Evolutionary conservation across 2,113 vertebrate species (phyloP), one percentile per base, ranked within the genome.

Genomic region (Archilochus colubris): DNA sequence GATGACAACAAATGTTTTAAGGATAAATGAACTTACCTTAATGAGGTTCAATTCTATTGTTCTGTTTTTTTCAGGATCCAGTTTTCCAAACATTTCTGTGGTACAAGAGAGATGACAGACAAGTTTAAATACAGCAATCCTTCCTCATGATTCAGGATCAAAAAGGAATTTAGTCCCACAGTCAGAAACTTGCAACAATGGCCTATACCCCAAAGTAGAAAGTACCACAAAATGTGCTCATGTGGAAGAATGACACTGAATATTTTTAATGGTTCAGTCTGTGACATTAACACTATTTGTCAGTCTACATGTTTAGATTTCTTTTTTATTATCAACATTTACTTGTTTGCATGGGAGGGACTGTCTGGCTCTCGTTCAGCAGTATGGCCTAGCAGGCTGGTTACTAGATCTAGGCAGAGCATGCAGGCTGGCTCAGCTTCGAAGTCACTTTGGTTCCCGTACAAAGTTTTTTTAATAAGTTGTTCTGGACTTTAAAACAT

Each of bases 31-130:
- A 98, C 98, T 97, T 96, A 98, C 98, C 17, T 97, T 97, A 62
- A 95, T 30, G 4, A 98, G 95, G 83, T 98, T 87, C 43, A 98
- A 76, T 88, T 97, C 68, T 89, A 98, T 97, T 2, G 86, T 97
- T 50, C 98, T 98, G 7, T 93, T 98, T 50, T 98, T 96, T 81
- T 98, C 97, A 0, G 97, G 83, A 17, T 98, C 98, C 95, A 98
- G 83, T 95, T 97, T 97, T 91, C 96, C 97, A 89, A 98, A 98
- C 90, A 98, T 96, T 93, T 97, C 98, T 98, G 96, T 70, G 21
- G 46, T 18, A 44, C 10, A 28, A 83, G 61, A 95, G 75, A 85
- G 38, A 82, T 33, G 22, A 80, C 30, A 93, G 63, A 55, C 24
- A 81, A 59, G 10, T 3, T 50, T 89, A 14, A 91, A 43, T 67